phyloP scores from a whole-genome alignment of 2,797 vertebrate species.

The Sebastes kiyomatsui region DNA sequence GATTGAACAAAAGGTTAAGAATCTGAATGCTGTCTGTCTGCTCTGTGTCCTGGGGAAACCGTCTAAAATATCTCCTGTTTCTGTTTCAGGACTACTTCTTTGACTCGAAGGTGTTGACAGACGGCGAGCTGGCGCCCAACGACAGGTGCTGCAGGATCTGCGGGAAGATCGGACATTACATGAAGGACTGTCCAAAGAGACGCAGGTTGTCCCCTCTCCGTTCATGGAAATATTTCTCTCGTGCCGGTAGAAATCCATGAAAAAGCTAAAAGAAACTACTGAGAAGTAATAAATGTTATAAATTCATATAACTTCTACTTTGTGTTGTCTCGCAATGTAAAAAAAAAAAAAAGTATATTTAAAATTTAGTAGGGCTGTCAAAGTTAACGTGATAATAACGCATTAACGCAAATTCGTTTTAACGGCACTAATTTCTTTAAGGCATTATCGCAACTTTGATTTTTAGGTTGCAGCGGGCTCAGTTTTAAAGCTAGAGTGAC shows the following conservation, averaged over 20 bases:
- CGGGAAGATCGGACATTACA: conserved; percentile 99
- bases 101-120: conserved; percentile 96
- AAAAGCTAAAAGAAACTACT: background rate
- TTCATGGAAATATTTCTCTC: background rate
- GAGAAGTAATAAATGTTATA: background rate
- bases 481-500: too few species aligned
- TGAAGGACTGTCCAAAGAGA: conserved; percentile 99
- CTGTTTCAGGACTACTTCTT: conserved; percentile 94
- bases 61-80: background rate
- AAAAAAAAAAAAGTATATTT: too few species aligned
- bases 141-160: conserved; percentile 98
- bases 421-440: too few species aligned
- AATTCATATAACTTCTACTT: background rate
- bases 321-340: background rate
- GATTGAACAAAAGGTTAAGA: too few species aligned
- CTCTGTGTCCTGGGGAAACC: background rate
- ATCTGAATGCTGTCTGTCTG: background rate
- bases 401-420: too few species aligned
- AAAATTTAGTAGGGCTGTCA: too few species aligned
- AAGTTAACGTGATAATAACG: too few species aligned
- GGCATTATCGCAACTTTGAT: too few species aligned
- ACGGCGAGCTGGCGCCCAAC: conserved; percentile 96
- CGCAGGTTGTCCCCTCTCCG: conserved; percentile 84
- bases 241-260: background rate
- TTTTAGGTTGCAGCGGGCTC: too few species aligned